A percentile compares a stretch with the other conserved stretches of the same genome.
phyloP scores from a whole-genome alignment of 2,113 vertebrate species.

The Emberiza fucata region DNA sequence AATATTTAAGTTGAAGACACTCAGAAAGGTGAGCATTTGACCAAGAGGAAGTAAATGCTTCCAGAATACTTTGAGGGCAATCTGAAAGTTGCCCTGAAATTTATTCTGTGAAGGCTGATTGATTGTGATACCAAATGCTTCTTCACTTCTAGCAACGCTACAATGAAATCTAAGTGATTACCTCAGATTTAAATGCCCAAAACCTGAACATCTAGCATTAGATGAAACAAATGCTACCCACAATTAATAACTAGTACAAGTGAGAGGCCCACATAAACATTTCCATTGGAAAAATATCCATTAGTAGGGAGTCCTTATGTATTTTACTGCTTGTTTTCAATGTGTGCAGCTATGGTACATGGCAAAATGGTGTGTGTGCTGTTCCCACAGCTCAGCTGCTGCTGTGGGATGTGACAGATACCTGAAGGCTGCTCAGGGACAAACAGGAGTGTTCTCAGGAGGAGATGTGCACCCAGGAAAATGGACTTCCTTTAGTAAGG shows the following conservation, averaged over 20 bases:
- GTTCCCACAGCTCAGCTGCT: background rate
- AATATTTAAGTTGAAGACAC: background rate
- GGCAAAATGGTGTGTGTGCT: background rate
- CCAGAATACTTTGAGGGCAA: background rate
- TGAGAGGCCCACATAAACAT: background rate
- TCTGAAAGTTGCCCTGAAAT: background rate
- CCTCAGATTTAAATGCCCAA: background rate
- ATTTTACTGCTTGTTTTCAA: background rate
- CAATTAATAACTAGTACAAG: background rate
- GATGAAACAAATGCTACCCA: background rate
- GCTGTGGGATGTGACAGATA: background rate
- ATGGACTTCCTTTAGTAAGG: background rate
- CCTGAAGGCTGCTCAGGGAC: background rate
- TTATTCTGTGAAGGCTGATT: background rate
- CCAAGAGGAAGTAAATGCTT: background rate
- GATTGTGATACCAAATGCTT: background rate
- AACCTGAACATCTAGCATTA: background rate
- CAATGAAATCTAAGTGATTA: background rate
- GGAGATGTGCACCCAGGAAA: background rate
- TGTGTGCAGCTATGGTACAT: fast-evolving
- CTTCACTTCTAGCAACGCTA: background rate
- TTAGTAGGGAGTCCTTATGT: background rate
- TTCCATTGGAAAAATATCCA: background rate
- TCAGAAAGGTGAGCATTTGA: background rate
- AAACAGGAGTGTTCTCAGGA: background rate